phyloP scores from a whole-genome alignment of 2,888 invertebrate genomes.

The Lepidochrysops patricia region DNA sequence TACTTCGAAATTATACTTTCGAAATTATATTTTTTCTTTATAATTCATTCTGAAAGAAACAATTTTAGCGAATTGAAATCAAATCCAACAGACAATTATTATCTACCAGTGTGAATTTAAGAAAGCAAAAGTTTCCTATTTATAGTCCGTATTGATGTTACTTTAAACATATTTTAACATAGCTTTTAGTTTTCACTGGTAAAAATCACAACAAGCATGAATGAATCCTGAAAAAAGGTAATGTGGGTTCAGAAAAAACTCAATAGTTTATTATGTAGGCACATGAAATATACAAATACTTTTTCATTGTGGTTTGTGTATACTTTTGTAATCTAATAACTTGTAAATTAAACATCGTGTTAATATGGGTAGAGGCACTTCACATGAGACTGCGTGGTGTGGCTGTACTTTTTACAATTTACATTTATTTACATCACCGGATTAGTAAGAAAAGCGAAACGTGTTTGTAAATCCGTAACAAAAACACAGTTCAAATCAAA shows the following conservation, averaged over 20 bases:
- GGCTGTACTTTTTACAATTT: constrained; percentile 22
- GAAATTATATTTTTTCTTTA: background rate
- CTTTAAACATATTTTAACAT: background rate
- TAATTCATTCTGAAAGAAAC: background rate
- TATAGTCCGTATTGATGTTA: background rate
- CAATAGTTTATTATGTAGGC: background rate
- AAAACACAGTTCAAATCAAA: constrained; percentile 48
- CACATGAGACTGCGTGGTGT: constrained; percentile 37
- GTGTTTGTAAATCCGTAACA: constrained; percentile 58
- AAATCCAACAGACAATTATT: background rate
- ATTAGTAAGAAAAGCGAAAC: constrained; percentile 48
- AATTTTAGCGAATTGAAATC: constrained; percentile 3
- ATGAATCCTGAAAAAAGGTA: background rate
- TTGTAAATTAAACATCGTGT: constrained; percentile 18
- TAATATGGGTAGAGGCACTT: constrained; percentile 36
- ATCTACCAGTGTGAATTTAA: constrained; percentile 1
- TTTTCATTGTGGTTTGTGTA: background rate
- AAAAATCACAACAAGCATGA: background rate
- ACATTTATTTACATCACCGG: constrained; percentile 23
- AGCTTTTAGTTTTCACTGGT: background rate
- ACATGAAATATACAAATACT: background rate
- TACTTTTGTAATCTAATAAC: background rate
- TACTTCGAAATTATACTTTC: background rate
- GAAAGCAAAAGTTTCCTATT: background rate
- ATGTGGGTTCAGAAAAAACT: background rate